Evolutionary conservation across 2,888 invertebrate genomes (phyloP), one percentile per base, ranked within the genome.

Genomic region (Altica lythri): DNA sequence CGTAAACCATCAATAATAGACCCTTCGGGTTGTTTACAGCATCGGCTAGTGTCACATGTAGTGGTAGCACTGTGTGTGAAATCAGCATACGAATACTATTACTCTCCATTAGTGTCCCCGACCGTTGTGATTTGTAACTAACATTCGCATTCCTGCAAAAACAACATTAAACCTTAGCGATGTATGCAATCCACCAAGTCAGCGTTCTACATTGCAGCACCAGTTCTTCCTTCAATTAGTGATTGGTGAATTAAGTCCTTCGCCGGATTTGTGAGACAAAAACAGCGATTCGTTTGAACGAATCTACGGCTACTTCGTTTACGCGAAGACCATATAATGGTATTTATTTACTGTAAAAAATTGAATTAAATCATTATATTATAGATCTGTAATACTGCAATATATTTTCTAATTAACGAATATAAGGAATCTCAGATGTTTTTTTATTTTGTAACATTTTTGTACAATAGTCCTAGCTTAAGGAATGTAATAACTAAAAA

Each of bases 31-130:
- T 68, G 67, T 68, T 68, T 68, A 68, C 68, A 64, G 61, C 57
- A 54, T 57, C 53, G 51, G 59, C 60, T 63, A 62, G 66, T 63
- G 65, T 58, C 64, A 60, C 62, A 62, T 66, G 63, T 68, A 66
- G 65, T 64, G 63, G 67, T 60, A 62, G 63, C 63, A 62, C 67
- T 67, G 65, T 67, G 64, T 66, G 67, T 65, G 66, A 68, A 72
- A 73, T 73, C 72, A 73, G 71, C 73, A 73, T 73, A 72, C 72
- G 68, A 73, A 72, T 68, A 69, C 73, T 69, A 73, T 73, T 72
- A 72, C 63, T 74, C 74, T 73, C 72, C 71, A 73, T 74, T 72
- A 73, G 70, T 70, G 72, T 74, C 72, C 66, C 68, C 66, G 67
- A 63, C 69, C 68, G 68, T 68, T 74, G 40, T 49, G 72, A 74